A percentile compares a stretch with the other conserved stretches of the same genome.
Conservation (phyloP, 2,113 vertebrate genomes). For the Sisor rabdophorus region DNA sequence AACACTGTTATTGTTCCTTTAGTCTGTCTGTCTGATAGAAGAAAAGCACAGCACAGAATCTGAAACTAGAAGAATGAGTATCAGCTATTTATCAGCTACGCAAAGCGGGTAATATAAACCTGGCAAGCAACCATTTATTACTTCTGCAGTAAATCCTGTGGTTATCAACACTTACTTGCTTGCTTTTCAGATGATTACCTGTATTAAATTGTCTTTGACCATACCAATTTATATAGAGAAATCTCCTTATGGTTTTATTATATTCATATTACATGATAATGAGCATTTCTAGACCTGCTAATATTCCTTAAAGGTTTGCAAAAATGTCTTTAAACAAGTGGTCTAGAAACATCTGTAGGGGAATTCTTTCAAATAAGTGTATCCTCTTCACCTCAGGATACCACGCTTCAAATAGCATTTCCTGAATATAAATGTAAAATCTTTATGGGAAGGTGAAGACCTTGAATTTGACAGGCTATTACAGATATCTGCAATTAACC, state of each 20-base stretch:
- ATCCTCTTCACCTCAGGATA: not conserved
- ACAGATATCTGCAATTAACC: not conserved
- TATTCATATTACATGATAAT: not conserved
- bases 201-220: not conserved
- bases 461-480: too few species aligned
- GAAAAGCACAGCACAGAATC: not conserved
- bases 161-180: not conserved
- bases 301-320: not conserved
- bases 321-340: not conserved
- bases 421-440: not conserved
- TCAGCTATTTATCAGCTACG: not conserved
- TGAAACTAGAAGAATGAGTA: not conserved
- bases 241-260: not conserved
- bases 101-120: not conserved
- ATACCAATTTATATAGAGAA: not conserved
- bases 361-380: not conserved
- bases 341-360: not conserved
- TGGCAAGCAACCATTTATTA: not conserved
- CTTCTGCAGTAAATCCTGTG: not conserved
- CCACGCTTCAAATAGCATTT: not conserved
- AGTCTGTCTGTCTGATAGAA: not conserved
- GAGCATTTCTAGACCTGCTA: not conserved
- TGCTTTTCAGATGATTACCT: not conserved
- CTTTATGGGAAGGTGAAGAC: not conserved
- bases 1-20: conserved; percentile 4